A percentile compares a stretch with the other conserved stretches of the same genome.
phyloP scores from a whole-genome alignment of 2,113 vertebrate genomes.

The Ceyx melanurus region DNA sequence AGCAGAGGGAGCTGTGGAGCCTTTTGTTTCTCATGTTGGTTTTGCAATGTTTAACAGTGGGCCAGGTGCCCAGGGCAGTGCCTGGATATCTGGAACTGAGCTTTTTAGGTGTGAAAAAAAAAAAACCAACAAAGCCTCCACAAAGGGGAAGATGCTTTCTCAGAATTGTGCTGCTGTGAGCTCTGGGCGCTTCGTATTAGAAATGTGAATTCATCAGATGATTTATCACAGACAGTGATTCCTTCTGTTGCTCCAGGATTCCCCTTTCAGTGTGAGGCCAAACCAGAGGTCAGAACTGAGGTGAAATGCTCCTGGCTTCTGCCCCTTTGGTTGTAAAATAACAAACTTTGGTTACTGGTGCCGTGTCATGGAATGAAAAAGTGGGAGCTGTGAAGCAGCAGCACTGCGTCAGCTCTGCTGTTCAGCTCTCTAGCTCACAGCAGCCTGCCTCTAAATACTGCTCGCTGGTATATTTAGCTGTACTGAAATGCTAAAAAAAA shows the following conservation, averaged over 20 bases:
- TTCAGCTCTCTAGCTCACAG: neutral
- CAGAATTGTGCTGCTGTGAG: neutral
- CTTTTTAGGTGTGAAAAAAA: neutral
- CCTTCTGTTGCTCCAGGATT: constrained; percentile 13
- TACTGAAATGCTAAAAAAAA: constrained; percentile 30
- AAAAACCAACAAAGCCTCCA: neutral
- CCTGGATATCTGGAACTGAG: neutral
- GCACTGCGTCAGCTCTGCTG: neutral
- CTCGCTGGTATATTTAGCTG: constrained; percentile 34
- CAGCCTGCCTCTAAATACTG: neutral
- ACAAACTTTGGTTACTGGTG: neutral
- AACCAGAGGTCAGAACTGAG: neutral
- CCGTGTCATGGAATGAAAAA: neutral
- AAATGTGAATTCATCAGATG: neutral
- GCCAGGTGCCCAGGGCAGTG: neutral
- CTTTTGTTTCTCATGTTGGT: neutral
- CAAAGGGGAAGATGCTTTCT: neutral
- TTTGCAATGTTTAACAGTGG: neutral
- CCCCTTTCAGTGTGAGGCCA: neutral
- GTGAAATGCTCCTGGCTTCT: constrained; percentile 2
- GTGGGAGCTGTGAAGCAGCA: neutral
- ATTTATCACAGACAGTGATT: neutral
- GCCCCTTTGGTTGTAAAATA: neutral
- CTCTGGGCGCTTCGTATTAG: neutral
- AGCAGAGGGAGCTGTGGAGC: neutral